These are phyloP conservation scores for Knipowitschia caucasica DNA, from an alignment of 2,797 vertebrate species.

Conservation along the genomic window DNA sequence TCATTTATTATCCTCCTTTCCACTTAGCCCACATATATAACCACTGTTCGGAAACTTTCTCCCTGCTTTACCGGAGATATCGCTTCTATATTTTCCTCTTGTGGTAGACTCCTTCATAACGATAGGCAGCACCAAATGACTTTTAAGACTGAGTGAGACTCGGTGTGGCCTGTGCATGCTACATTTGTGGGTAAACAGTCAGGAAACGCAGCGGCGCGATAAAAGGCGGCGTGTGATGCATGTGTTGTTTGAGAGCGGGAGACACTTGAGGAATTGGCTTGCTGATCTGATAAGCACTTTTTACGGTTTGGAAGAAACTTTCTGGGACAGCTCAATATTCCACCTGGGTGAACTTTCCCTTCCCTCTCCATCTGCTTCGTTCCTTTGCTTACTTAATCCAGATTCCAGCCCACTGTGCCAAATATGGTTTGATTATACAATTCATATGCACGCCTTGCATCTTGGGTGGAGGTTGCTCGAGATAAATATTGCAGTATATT, in stretches of 20 bases:
- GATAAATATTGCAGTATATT: not conserved
- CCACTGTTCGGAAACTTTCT: too few relatives aligned
- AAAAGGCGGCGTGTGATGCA: slow-evolving; percentile 52
- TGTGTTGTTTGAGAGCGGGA: slow-evolving; percentile 52
- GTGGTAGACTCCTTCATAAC: slow-evolving; percentile 14
- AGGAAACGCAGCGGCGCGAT: slow-evolving; percentile 43
- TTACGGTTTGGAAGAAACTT: slow-evolving; percentile 57
- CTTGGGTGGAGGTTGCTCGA: not conserved
- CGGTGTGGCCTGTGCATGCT: slow-evolving; percentile 19
- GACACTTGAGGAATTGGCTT: slow-evolving; percentile 70
- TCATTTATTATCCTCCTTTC: not conserved
- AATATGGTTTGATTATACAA: not conserved
- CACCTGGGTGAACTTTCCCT: slow-evolving; percentile 53
- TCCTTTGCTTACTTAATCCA: slow-evolving; percentile 16
- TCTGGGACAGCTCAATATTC: slow-evolving; percentile 66
- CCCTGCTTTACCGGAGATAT: too few relatives aligned
- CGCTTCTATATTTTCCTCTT: not conserved
- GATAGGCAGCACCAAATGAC: slow-evolving; percentile 25
- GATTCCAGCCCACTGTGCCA: slow-evolving; percentile 13
- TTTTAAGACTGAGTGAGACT: slow-evolving; percentile 5
- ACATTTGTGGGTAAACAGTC: slow-evolving; percentile 47
- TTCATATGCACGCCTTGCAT: slow-evolving; percentile 7
- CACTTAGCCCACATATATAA: not conserved
- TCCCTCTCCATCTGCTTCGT: slow-evolving; percentile 8
- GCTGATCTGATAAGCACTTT: slow-evolving; percentile 69